Percentiles rank a stretch among this genome's conserved stretches.
Evolutionary conservation across 2,113 vertebrate genomes (phyloP).

Genomic region (Sylvietta virens): DNA sequence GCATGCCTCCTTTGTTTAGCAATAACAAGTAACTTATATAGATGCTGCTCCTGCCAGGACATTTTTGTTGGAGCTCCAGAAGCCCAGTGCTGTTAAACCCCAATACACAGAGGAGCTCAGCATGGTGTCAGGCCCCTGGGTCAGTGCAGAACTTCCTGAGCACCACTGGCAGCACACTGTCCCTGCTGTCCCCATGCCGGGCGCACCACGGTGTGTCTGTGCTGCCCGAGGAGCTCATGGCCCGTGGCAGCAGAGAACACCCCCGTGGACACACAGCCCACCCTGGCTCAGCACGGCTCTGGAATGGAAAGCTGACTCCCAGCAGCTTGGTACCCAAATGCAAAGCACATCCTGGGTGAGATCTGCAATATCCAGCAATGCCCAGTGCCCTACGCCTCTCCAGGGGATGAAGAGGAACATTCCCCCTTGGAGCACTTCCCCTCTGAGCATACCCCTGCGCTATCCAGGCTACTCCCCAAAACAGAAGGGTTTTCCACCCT

Average conservation of each 20-base stretch:
- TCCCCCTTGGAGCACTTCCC: background rate
- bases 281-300: accelerated
- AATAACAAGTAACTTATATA: conserved; percentile 40
- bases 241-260: background rate
- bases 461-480: background rate
- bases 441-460: accelerated
- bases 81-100: background rate
- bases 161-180: background rate
- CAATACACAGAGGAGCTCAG: background rate
- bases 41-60: conserved; percentile 19
- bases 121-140: accelerated
- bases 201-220: accelerated
- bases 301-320: background rate
- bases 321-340: accelerated
- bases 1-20: conserved; percentile 43
- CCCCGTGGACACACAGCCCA: background rate
- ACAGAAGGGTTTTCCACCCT: background rate
- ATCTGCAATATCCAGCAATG: background rate
- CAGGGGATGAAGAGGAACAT: background rate
- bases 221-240: accelerated
- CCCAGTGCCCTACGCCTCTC: accelerated
- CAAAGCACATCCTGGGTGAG: background rate
- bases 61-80: conserved; percentile 42
- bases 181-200: accelerated
- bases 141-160: background rate